Conservation (phyloP, 2,888 invertebrate species). For the Ischnus inquisitorius region DNA sequence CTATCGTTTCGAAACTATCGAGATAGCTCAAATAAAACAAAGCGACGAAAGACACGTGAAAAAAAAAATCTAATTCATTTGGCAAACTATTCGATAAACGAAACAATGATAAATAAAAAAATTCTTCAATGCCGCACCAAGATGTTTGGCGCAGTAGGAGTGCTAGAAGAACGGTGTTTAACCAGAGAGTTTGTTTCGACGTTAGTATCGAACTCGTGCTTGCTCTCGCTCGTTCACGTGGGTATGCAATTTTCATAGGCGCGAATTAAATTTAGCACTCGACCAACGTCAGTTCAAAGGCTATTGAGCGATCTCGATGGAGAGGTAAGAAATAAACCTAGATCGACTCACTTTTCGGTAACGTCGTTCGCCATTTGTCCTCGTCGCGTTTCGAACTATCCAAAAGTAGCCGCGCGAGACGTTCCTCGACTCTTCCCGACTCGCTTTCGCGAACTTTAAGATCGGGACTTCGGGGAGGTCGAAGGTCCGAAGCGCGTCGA, state of each 20-base stretch:
- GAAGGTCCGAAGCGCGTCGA: slow-evolving; percentile 31
- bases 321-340: slow-evolving; percentile 30
- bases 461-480: slow-evolving; percentile 32
- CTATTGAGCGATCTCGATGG: slow-evolving; percentile 17
- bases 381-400: slow-evolving; percentile 36
- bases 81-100: no score
- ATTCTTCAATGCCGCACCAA: no score
- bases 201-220: slow-evolving; percentile 34
- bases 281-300: slow-evolving; percentile 21
- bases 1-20: slow-evolving; percentile 53
- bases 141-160: no score
- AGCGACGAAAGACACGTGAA: background rate
- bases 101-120: no score
- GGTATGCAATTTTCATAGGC: slow-evolving; percentile 26
- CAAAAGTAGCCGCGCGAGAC: slow-evolving; percentile 15
- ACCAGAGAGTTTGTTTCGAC: background rate
- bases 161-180: no score
- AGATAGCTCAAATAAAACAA: slow-evolving; percentile 1
- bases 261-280: slow-evolving; percentile 29
- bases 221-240: background rate
- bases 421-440: slow-evolving; percentile 45
- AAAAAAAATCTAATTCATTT: background rate
- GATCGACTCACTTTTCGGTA: slow-evolving; percentile 68
- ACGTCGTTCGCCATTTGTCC: slow-evolving; percentile 70
- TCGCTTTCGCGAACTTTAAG: slow-evolving; percentile 32